Conservation (phyloP, 2,113 vertebrate genomes). For the Myxocyprinus asiaticus region DNA sequence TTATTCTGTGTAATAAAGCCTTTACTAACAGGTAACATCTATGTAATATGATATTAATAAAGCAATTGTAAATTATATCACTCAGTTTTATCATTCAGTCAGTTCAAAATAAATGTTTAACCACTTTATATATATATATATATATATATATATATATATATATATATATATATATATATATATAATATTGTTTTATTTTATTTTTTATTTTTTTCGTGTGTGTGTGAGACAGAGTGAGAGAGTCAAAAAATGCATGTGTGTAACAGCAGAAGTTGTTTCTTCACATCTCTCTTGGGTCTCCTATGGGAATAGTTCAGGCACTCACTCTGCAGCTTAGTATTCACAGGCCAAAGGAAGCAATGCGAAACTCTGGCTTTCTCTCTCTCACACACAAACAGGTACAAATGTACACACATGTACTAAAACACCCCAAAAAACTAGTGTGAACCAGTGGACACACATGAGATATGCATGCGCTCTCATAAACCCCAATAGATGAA, state of each 20-base stretch:
- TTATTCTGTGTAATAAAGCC: no score
- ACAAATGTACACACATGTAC: not conserved
- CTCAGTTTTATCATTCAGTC: no score
- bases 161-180: no score
- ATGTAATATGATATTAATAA: no score
- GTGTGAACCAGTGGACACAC: not conserved
- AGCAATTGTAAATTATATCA: no score
- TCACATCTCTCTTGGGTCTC: conserved; percentile 12
- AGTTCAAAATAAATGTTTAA: no score
- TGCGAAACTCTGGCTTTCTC: conserved; percentile 30
- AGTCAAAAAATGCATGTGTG: conserved; percentile 14
- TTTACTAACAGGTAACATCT: no score
- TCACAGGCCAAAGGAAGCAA: conserved; percentile 36
- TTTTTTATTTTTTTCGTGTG: no score
- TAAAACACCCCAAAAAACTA: not conserved
- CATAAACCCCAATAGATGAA: not conserved
- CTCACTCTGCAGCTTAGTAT: conserved; percentile 36
- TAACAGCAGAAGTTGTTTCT: conserved; percentile 29
- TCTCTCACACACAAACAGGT: not conserved
- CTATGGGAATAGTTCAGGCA: conserved; percentile 33
- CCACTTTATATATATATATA: no score
- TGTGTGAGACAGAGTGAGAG: not conserved
- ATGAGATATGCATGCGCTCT: not conserved
- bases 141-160: no score
- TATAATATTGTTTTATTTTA: no score